Conservation (phyloP, 2,113 vertebrate species). For the Rhabdornis inornatus region DNA sequence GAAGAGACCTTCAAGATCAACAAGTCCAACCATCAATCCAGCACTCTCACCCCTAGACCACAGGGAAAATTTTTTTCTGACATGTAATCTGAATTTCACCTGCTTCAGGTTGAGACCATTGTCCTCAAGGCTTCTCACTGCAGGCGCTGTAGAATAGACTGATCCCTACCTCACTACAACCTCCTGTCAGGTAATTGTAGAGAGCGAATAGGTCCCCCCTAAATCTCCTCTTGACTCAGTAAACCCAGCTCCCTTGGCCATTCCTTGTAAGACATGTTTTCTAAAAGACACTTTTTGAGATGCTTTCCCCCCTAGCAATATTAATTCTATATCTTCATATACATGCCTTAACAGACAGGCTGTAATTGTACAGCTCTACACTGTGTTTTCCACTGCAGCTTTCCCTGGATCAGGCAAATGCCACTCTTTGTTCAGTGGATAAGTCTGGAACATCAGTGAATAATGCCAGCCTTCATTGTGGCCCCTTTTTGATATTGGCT, state of each 20-base stretch:
- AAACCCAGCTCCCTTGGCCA: neutral
- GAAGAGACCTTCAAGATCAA: neutral
- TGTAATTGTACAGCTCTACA: neutral
- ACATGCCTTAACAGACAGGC: neutral
- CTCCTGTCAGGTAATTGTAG: neutral
- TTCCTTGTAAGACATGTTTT: neutral
- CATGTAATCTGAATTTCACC: neutral
- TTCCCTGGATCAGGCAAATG: neutral
- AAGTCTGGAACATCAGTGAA: conserved; percentile 11
- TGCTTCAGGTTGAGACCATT: neutral
- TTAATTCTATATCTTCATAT: neutral
- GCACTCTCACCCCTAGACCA: neutral
- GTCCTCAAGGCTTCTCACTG: neutral
- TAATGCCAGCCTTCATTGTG: neutral
- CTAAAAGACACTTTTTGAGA: neutral
- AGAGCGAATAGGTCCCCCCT: fast-evolving
- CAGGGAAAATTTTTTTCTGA: neutral
- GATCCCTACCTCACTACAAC: neutral
- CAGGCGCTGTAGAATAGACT: neutral
- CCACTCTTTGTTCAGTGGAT: conserved; percentile 22
- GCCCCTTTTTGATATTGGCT: neutral
- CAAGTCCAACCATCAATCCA: neutral
- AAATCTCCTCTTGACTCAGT: neutral
- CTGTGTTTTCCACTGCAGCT: neutral
- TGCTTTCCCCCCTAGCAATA: neutral